Evolutionary conservation across 35 echinoderm and acorn worm species (phyloP).

Genomic region (Ptychodera flava): DNA sequence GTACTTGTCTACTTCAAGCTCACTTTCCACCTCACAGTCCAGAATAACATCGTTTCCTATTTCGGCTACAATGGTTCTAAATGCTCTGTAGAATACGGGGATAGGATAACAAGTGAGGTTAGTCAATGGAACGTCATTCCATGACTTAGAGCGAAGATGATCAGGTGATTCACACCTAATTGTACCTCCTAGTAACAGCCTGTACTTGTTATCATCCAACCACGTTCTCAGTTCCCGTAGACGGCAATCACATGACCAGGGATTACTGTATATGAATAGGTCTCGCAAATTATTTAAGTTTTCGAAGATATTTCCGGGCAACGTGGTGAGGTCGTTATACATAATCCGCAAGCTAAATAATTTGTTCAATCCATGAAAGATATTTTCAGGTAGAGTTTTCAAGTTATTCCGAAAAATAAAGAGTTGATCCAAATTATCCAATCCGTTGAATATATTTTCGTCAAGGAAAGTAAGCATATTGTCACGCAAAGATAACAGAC

Average conservation of each 20-base stretch:
- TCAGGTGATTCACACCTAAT: background rate
- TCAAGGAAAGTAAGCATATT: background rate
- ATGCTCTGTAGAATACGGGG: background rate
- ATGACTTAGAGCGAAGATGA: background rate
- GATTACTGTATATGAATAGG: background rate
- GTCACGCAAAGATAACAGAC: background rate
- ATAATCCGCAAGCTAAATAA: background rate
- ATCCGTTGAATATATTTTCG: background rate
- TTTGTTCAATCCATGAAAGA: background rate
- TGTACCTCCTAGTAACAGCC: background rate
- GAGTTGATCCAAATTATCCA: background rate
- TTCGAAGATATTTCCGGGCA: background rate
- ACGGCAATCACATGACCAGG: background rate
- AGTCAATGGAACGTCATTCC: background rate
- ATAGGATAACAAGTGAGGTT: background rate
- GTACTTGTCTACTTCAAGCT: background rate
- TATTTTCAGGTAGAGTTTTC: background rate
- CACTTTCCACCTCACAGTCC: background rate
- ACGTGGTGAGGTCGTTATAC: background rate
- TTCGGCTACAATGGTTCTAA: background rate
- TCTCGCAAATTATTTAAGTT: background rate
- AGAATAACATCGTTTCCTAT: background rate
- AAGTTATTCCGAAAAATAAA: background rate
- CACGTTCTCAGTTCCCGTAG: background rate
- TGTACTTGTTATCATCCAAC: background rate